Conservation (phyloP, 2,797 vertebrate species). For the Masticophis lateralis region DNA sequence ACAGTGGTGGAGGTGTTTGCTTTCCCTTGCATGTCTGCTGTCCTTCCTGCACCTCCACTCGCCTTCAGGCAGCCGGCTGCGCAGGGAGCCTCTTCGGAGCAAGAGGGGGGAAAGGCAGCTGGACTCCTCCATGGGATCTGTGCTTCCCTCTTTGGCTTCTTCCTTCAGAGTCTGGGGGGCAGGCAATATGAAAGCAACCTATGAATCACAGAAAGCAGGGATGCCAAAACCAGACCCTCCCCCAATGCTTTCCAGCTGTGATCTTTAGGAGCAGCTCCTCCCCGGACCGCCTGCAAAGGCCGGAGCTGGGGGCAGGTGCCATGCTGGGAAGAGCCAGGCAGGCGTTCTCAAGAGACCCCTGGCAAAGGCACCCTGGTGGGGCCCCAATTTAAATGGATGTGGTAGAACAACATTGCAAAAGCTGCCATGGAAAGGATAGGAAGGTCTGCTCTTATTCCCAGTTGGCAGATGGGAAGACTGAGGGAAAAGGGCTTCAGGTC, state of each 20-base stretch:
- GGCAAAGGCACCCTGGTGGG: not conserved
- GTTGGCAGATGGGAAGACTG: not conserved
- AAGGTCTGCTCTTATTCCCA: not conserved
- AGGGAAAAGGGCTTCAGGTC: not conserved
- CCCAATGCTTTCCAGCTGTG: not conserved
- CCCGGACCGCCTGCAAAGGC: not conserved
- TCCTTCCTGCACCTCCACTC: slow-evolving; percentile 6
- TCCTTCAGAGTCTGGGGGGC: not conserved
- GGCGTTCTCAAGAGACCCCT: not conserved
- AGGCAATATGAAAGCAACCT: not conserved
- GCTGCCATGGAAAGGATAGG: not conserved
- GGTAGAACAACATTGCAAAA: not conserved
- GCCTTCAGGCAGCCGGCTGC: fast-evolving
- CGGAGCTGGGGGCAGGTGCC: not conserved
- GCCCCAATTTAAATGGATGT: not conserved
- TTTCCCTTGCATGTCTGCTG: not conserved
- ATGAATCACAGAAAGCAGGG: too few relatives aligned
- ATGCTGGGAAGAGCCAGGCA: not conserved
- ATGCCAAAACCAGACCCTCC: not conserved
- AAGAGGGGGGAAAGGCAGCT: not conserved
- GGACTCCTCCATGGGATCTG: fast-evolving
- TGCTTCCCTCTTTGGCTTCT: too few relatives aligned
- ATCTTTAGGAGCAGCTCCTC: not conserved
- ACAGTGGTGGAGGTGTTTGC: not conserved
- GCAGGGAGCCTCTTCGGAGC: slow-evolving; percentile 36